Percentiles rank a stretch among this genome's conserved stretches.
Evolutionary conservation across 2,113 vertebrate genomes (phyloP).

Genomic region (Pelvicachromis taeniatus): DNA sequence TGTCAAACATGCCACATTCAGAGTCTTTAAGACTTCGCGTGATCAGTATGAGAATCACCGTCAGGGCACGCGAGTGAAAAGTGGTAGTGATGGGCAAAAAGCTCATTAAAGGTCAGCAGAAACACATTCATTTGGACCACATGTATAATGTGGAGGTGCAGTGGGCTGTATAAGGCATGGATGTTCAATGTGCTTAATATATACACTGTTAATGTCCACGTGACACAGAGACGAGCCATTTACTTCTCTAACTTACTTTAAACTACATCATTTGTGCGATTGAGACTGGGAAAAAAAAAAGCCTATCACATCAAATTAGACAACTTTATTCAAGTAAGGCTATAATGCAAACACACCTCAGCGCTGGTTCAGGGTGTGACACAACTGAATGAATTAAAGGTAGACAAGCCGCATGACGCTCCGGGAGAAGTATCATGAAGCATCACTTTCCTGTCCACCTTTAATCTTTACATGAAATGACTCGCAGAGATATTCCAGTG

Average conservation of each 20-base stretch:
- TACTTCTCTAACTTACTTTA: neutral
- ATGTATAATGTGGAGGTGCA: conserved; percentile 25
- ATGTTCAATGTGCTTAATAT: neutral
- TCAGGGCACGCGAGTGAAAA: neutral
- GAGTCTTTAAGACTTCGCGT: neutral
- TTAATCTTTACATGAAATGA: neutral
- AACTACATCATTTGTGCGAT: neutral
- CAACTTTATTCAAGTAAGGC: conserved; percentile 25
- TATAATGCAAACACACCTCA: neutral
- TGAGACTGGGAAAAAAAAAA: neutral
- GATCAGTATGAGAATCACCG: neutral
- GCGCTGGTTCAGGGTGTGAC: neutral
- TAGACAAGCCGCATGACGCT: neutral
- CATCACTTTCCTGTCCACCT: neutral
- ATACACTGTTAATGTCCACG: neutral
- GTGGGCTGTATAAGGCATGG: conserved; percentile 49
- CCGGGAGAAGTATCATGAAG: neutral
- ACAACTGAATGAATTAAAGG: neutral
- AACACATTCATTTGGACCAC: conserved; percentile 55
- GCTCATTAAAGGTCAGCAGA: conserved; percentile 14
- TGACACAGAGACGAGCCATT: neutral
- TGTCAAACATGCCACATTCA: neutral
- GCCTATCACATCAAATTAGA: conserved; percentile 1
- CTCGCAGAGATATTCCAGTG: neutral
- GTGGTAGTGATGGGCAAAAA: neutral